Evolutionary conservation across 2,797 vertebrate species (phyloP), one percentile per base, ranked within the genome.

Genomic region (Anguilla anguilla): DNA sequence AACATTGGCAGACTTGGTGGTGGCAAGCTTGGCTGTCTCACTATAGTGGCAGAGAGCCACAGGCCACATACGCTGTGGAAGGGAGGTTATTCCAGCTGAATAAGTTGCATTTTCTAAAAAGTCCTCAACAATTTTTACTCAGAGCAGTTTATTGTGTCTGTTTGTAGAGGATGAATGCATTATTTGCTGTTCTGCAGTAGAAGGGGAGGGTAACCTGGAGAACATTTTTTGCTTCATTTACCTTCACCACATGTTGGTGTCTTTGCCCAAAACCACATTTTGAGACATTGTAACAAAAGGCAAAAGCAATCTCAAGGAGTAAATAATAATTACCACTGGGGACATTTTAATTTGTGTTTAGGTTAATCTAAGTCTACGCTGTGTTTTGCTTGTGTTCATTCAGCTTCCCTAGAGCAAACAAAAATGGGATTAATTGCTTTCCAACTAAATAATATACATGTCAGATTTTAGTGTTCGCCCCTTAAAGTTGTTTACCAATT

Each of bases 401-500:
- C 31, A 10, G 74, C 59, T 83, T 85, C 89, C 87, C 86, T 39
- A 55, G 35, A 82, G 89, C 77, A 88, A 88, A 79, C 61, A 84
- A 72, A 35, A 86, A 69, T 81, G n/a, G 85, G 61, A 85, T 82
- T 86, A 90, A 90, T 88, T 87, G 86, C 87, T 87, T 88, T 90
- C 86, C 77, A 86, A 84, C 85, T 79, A 82, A 90, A 88, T 87
- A 86, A 85, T 88, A 85, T 74, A 79, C 81, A 64, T 86, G 86
- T 72, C 72, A 55, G 51, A 88, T 69, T 82, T 84, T 19, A 74
- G 85, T 86, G 86, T 86, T 82, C 22, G 9, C 31, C 88, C 87
- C n/a, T 86, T 79, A 55, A 49, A 88, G 88, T 88, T 89, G 89
- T 89, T 89, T 82, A 86, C 90, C 81, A 89, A 86, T 88, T 69